phyloP scores from a whole-genome alignment of 2,888 invertebrate species.

The Oscheius sp. region DNA sequence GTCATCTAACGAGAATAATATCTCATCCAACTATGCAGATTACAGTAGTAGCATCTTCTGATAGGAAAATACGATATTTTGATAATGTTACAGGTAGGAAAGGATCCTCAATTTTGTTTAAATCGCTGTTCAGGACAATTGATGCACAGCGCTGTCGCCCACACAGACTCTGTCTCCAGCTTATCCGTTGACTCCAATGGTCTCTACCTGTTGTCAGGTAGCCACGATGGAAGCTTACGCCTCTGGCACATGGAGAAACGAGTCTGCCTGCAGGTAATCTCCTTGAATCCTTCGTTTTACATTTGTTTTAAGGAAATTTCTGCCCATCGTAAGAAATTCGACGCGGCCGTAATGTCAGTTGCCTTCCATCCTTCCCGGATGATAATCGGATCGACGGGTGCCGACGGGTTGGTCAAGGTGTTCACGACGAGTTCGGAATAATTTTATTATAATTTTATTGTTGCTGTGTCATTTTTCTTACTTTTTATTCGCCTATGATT shows the following conservation, averaged over 20 bases:
- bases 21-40: conserved; percentile 95
- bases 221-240: conserved; percentile 79
- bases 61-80: conserved; percentile 97
- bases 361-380: conserved; percentile 99
- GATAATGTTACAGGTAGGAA: conserved; percentile 83
- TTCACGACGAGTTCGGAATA: conserved; percentile 38
- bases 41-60: conserved; percentile 96
- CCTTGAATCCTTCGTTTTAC: neutral
- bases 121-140: conserved; percentile 83
- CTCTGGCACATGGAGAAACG: conserved; percentile 85
- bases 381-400: conserved; percentile 97
- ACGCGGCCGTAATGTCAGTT: conserved; percentile 97
- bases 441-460: neutral
- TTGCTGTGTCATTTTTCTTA: conserved; percentile 22
- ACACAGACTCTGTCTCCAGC: conserved; percentile 97
- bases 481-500: neutral
- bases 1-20: conserved; percentile 80
- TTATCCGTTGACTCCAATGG: conserved; percentile 98
- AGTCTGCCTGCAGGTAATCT: conserved; percentile 87
- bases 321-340: conserved; percentile 98
- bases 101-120: neutral
- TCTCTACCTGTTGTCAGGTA: conserved; percentile 94
- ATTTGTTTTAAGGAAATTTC: conserved; percentile 84
- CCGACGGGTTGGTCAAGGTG: conserved; percentile 98
- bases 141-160: conserved; percentile 97